Evolutionary conservation across 2,113 vertebrate genomes (phyloP).

Genomic region (Thomomys bottae): DNA sequence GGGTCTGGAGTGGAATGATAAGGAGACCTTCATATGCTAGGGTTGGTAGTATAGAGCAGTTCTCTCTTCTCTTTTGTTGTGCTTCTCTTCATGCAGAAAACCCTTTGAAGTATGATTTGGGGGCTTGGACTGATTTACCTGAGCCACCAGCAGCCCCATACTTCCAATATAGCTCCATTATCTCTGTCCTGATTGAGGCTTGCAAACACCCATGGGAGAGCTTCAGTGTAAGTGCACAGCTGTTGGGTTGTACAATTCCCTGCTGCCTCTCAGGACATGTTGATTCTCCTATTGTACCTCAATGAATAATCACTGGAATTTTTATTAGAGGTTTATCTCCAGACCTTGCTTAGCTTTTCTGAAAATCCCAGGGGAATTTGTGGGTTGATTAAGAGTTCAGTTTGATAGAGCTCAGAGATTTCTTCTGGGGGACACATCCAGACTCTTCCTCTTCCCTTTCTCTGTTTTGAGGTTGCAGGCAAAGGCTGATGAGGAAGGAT

Average conservation of each 20-base stretch:
- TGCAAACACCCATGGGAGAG: constrained; percentile 45
- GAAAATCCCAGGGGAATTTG: constrained; percentile 44
- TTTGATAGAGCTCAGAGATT: constrained; percentile 36
- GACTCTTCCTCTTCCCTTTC: not conserved
- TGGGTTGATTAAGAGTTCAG: constrained; percentile 50
- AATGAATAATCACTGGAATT: constrained; percentile 67
- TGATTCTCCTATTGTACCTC: constrained; percentile 50
- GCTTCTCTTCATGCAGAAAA: constrained; percentile 68
- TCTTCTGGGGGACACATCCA: constrained; percentile 40
- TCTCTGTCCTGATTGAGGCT: constrained; percentile 60
- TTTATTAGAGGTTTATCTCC: constrained; percentile 71
- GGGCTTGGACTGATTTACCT: constrained; percentile 51
- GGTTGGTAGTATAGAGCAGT: constrained; percentile 63
- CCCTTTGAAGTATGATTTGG: constrained; percentile 61
- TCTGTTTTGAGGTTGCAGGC: constrained; percentile 11
- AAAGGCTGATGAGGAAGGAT: constrained; percentile 9
- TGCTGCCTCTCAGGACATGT: constrained; percentile 41
- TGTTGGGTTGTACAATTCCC: constrained; percentile 57
- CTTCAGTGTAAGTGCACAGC: constrained; percentile 30
- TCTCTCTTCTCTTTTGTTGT: constrained; percentile 65
- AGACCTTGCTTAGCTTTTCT: constrained; percentile 63
- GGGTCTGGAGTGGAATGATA: constrained; percentile 82
- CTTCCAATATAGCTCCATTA: constrained; percentile 51
- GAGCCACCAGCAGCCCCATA: constrained; percentile 45
- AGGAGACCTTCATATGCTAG: constrained; percentile 64